phyloP scores from a whole-genome alignment of 23 tunicate species.

The Ciona savignyi region DNA sequence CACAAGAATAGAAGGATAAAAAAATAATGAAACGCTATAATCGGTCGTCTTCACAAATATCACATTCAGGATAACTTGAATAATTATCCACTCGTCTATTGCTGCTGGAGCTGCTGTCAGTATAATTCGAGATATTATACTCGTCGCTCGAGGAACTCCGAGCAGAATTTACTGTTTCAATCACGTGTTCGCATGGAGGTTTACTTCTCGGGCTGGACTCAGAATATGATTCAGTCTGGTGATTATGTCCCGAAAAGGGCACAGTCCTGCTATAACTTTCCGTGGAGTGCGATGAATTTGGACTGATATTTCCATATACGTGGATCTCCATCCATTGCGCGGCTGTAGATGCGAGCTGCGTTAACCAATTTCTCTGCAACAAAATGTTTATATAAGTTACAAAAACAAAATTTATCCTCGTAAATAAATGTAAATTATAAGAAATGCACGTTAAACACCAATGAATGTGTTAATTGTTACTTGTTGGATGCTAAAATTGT shows the following conservation, averaged over 20 bases:
- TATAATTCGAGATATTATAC: not conserved
- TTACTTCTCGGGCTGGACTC: not conserved
- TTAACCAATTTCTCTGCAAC: slow-evolving; percentile 53
- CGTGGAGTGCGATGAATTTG: not conserved
- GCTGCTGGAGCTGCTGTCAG: not conserved
- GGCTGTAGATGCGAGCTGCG: slow-evolving; percentile 50
- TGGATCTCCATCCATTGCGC: slow-evolving; percentile 67
- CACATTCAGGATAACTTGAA: not conserved
- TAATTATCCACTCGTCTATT: not conserved
- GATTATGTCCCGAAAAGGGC: not conserved
- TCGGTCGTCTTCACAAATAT: not conserved
- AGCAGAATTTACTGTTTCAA: not conserved
- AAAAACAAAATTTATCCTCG: no score
- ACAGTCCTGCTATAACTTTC: not conserved
- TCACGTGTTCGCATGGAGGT: not conserved
- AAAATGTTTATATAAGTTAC: not conserved
- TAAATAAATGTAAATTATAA: no score
- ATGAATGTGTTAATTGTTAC: no score
- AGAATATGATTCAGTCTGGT: not conserved
- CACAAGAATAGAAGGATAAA: no score
- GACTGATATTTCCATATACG: not conserved
- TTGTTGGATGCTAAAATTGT: no score
- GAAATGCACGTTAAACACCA: no score
- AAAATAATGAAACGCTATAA: not conserved
- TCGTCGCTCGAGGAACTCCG: not conserved